Evolutionary conservation across 2,888 invertebrate species (phyloP), one percentile per base, ranked within the genome.

Genomic region (Meganola albula): DNA sequence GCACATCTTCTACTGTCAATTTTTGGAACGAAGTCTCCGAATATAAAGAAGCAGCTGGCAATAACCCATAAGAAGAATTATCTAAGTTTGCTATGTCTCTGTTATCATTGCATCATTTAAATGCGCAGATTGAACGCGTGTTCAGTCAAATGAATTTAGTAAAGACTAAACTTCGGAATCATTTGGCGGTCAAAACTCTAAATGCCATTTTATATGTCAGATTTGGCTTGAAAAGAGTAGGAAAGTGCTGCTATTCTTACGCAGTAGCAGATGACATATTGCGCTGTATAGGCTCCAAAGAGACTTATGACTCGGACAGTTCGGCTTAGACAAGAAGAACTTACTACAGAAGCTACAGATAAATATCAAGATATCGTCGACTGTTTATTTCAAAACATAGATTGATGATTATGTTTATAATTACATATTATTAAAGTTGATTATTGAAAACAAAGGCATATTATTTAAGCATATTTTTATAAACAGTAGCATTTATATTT

Each of bases 41-140:
- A 9, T 40, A 44, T 18, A 37, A 37, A 27, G 37, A 40, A 33
- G 37, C 40, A 25, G 37, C 40, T 33, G 44, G 35, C 12, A 44
- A 34, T 25, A 44, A 44, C 24, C 34, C 30, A 27, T 44, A 37
- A 30, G 14, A 29, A 37, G 37, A 44, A 12, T 26, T 44, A 22
- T 20, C 14, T 25, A 18, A 31, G 10, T 32, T 42, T 3, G 37
- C 34, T 26, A 22, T n/a, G n/a, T n/a, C n/a, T n/a, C 7, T 20
- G 7, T 31, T 37, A 26, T 24, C 35, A 21, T 16, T 37, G 24
- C 37, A 29, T 8, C 35, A 41, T 33, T 33, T 27, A 2, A 33
- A 33, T 27, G 27, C 33, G 14, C 27, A 27, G 6, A 26, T 31
- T 22, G 27, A 31, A 30, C 34, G 34, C 9, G 26, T 34, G 22